Percentiles rank a stretch among this genome's conserved stretches.
phyloP scores from a whole-genome alignment of 2,113 vertebrate genomes.

The Alosa alosa region DNA sequence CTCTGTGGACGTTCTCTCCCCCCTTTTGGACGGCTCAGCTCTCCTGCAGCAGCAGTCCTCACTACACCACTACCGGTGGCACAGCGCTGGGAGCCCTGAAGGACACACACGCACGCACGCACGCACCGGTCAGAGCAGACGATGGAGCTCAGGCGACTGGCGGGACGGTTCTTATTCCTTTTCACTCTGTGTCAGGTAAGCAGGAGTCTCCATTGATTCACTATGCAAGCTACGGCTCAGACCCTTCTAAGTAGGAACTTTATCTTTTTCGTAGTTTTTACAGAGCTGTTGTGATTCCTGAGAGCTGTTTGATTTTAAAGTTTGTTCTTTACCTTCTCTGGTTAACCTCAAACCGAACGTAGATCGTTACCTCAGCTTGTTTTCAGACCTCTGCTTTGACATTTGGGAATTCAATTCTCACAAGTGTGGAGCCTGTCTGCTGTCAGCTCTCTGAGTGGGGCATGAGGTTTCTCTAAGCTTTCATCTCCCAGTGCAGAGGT shows the following conservation, averaged over 20 bases:
- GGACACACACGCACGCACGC: neutral
- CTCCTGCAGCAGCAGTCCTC: neutral
- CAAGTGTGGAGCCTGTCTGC: neutral
- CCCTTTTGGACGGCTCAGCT: neutral
- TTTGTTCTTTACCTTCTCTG: neutral
- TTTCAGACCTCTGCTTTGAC: neutral
- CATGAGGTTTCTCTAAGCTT: neutral
- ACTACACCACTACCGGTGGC: neutral
- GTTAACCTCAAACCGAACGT: neutral
- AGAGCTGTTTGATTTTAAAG: neutral
- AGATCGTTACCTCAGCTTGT: neutral
- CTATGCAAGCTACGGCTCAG: too few species aligned
- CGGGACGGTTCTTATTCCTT: conserved; percentile 51
- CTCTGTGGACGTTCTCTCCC: conserved; percentile 14
- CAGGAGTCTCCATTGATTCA: conserved; percentile 6
- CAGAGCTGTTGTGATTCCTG: neutral
- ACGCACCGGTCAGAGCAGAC: conserved; percentile 44
- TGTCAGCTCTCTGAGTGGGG: neutral
- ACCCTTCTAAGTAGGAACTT: neutral
- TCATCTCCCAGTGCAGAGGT: conserved; percentile 2
- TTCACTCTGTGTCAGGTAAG: conserved; percentile 66
- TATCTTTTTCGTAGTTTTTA: neutral
- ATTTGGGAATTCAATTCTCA: neutral
- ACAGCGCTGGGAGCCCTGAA: neutral
- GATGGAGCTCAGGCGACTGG: conserved; percentile 60